A percentile compares a stretch with the other conserved stretches of the same genome.
These are phyloP conservation scores for Gila orcuttii DNA, from an alignment of 2,113 vertebrate species.

Conservation along the genomic window DNA sequence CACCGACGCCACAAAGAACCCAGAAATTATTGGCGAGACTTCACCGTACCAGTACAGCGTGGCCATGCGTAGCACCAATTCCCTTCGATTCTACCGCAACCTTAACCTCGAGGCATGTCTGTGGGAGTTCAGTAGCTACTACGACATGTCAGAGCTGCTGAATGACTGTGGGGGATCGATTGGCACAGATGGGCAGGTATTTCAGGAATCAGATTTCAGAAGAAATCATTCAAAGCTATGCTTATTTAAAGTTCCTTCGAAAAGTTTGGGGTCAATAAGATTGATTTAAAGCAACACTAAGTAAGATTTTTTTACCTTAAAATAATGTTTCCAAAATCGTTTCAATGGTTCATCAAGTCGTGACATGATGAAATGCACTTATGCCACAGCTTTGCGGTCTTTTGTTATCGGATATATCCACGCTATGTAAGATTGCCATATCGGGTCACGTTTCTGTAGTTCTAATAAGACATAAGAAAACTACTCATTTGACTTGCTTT, in stretches of 20 bases:
- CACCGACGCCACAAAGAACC: conserved; percentile 79
- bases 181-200: conserved; percentile 84
- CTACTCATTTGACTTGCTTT: no score
- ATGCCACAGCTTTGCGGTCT: no score
- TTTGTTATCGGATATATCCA: no score
- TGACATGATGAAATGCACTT: no score
- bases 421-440: no score
- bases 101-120: conserved; percentile 86
- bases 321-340: no score
- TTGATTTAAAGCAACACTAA: no score
- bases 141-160: conserved; percentile 86
- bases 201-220: neutral
- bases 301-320: no score
- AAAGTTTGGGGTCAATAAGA: neutral
- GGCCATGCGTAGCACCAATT: conserved; percentile 72
- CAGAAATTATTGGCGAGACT: conserved; percentile 80
- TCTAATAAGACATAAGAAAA: no score
- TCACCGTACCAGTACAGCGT: conserved; percentile 80
- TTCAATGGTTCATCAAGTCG: no score
- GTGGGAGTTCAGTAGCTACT: conserved; percentile 87
- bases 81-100: conserved; percentile 84
- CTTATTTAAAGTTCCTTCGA: neutral
- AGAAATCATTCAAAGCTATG: neutral
- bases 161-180: conserved; percentile 69
- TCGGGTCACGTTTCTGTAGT: no score